Evolutionary conservation across 2,888 invertebrate genomes (phyloP), one percentile per base, ranked within the genome.

Genomic region (Halictus ligatus): DNA sequence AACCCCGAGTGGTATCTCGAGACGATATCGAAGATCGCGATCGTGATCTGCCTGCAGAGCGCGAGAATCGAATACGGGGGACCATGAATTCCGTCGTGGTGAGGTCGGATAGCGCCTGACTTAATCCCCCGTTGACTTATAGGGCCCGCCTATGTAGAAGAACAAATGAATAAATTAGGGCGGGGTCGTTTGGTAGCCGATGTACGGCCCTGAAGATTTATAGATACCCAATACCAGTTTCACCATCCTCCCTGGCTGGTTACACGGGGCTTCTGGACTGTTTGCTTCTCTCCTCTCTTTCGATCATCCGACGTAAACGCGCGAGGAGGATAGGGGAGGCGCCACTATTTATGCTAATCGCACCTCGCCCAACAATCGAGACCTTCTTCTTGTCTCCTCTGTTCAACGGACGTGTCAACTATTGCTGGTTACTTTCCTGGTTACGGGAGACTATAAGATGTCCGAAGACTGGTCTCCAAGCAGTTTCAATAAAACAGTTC

Each of bases 141-240:
- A 91, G 92, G 91, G 90, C 90, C 91, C 91, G 91, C 92, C 92
- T 91, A 91, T 91, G 92, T 91, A 85, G 92, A 94, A 94, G 93
- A 94, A 94, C 93, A 94, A 94, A 94, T 94, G 94, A 94, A 94
- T 94, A 94, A 94, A 94, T 94, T 94, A 94, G 94, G 94, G 94
- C 94, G 94, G 94, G 93, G 93, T 91, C 90, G 93, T 91, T 92
- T 94, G 92, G 93, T 93, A 93, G 93, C 92, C 91, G 90, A 89
- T 87, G 88, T 90, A 90, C 91, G 89, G 88, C 90, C 90, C 90
- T 90, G 84, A 92, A 92, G 93, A 94, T 94, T 94, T 94, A 93
- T 94, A 88, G 92, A 91, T 90, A 91, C 90, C 86, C 90, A 88
- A 90, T 93, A 90, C 89, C 89, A 89, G 89, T 89, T 90, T 86